Percentiles rank a stretch among this genome's conserved stretches.
phyloP scores from a whole-genome alignment of 2,888 invertebrate genomes.

The Synergus gifuensis region DNA sequence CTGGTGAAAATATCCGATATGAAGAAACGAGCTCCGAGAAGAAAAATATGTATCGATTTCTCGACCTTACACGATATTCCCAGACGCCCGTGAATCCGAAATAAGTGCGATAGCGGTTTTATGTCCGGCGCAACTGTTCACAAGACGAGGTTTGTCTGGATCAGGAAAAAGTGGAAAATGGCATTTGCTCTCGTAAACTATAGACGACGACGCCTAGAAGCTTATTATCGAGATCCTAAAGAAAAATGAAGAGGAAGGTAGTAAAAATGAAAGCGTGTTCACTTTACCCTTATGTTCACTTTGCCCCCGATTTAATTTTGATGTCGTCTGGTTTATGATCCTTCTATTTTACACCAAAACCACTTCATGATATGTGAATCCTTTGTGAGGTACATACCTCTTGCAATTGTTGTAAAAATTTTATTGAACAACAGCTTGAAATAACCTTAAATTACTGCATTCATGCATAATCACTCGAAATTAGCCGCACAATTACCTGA shows the following conservation, averaged over 20 bases:
- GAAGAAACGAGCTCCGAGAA: neutral
- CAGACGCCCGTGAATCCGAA: conserved; percentile 8
- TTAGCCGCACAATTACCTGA: too few species aligned
- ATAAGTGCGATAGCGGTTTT: conserved; percentile 2
- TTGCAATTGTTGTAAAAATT: too few species aligned
- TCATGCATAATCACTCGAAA: too few species aligned
- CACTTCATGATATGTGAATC: too few species aligned
- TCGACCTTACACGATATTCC: conserved; percentile 5
- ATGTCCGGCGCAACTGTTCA: conserved; percentile 11
- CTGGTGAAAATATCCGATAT: conserved; percentile 12
- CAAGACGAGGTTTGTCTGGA: conserved; percentile 17
- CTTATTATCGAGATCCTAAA: neutral
- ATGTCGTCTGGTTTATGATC: too few species aligned
- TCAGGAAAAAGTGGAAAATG: conserved; percentile 6
- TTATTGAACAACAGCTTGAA: too few species aligned
- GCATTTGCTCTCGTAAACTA: neutral
- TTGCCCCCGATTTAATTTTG: conserved; percentile 1
- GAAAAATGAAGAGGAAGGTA: neutral
- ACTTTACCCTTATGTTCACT: neutral
- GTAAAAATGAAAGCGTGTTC: neutral
- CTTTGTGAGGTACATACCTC: too few species aligned
- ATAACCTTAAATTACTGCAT: too few species aligned
- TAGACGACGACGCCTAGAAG: conserved; percentile 3
- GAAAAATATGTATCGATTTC: conserved; percentile 20
- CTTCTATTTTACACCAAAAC: neutral